Conservation (phyloP, 2,888 invertebrate species). For the Platerodrilus igneus region DNA sequence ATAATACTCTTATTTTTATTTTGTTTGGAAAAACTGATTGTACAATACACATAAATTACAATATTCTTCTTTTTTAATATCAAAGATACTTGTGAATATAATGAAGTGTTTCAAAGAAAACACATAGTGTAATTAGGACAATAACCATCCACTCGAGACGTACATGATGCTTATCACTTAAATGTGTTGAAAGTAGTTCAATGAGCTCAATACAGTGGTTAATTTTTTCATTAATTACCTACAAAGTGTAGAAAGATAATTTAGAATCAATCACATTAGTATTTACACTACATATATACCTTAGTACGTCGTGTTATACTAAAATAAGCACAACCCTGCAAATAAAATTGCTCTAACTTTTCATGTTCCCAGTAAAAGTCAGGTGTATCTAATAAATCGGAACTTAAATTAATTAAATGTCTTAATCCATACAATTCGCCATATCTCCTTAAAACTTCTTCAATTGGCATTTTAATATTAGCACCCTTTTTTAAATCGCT, state of each 20-base stretch:
- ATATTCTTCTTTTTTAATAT: conserved; percentile 15
- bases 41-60: neutral
- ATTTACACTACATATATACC: conserved; percentile 54
- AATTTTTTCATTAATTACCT: conserved; percentile 94
- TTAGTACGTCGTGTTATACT: conserved; percentile 78
- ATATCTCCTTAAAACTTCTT: conserved; percentile 70
- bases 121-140: conserved; percentile 90
- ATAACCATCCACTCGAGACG: conserved; percentile 98
- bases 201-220: conserved; percentile 91
- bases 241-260: conserved; percentile 40
- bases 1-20: too few relatives aligned
- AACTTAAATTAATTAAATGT: conserved; percentile 87
- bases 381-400: conserved; percentile 89
- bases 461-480: conserved; percentile 63
- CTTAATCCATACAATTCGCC: conserved; percentile 86
- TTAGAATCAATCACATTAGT: neutral
- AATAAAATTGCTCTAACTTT: conserved; percentile 78
- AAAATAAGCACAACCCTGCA: conserved; percentile 77
- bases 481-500: conserved; percentile 73
- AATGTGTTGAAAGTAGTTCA: conserved; percentile 81
- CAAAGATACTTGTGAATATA: conserved; percentile 62
- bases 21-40: too few relatives aligned
- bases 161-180: conserved; percentile 89
- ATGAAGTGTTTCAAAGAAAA: conserved; percentile 78
- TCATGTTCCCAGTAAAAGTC: conserved; percentile 99